Conservation (phyloP, 2,888 invertebrate species). For the Melinaea marsaeus region DNA sequence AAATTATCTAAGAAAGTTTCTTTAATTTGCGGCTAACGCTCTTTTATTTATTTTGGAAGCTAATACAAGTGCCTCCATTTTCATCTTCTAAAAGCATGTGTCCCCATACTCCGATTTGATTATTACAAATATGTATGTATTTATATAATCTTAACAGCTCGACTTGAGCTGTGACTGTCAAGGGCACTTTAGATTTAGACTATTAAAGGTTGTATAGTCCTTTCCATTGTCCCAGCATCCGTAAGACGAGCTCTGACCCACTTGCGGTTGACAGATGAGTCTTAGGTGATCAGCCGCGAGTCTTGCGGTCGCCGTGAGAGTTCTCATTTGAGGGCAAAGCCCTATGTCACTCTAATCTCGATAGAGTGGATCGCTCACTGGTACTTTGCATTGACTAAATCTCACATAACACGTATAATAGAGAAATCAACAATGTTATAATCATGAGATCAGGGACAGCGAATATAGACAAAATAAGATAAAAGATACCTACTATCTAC, state of each 20-base stretch:
- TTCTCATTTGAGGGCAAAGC: slow-evolving; percentile 19
- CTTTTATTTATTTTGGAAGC: too few species aligned
- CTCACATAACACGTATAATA: background rate
- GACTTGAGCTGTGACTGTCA: background rate
- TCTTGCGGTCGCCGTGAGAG: slow-evolving; percentile 15
- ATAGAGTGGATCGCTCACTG: background rate
- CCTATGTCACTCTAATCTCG: slow-evolving; percentile 4
- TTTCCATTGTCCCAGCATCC: slow-evolving; percentile 20
- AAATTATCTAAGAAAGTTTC: too few species aligned
- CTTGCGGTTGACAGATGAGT: slow-evolving; percentile 34
- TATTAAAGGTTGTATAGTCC: slow-evolving; percentile 3
- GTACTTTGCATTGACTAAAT: background rate
- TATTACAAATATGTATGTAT: too few species aligned
- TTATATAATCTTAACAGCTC: too few species aligned
- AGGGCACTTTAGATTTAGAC: background rate
- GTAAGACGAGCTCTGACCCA: slow-evolving; percentile 26
- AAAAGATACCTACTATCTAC: too few species aligned
- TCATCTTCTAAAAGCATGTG: too few species aligned
- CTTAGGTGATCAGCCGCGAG: slow-evolving; percentile 37
- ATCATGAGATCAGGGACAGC: too few species aligned
- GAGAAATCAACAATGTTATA: too few species aligned
- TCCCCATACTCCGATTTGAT: too few species aligned
- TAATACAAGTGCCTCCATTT: too few species aligned
- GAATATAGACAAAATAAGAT: too few species aligned
- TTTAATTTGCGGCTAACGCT: too few species aligned